These are phyloP conservation scores for Mormyrus hasselquistii DNA, from an alignment of 2,797 vertebrate species.

Conservation along the genomic window DNA sequence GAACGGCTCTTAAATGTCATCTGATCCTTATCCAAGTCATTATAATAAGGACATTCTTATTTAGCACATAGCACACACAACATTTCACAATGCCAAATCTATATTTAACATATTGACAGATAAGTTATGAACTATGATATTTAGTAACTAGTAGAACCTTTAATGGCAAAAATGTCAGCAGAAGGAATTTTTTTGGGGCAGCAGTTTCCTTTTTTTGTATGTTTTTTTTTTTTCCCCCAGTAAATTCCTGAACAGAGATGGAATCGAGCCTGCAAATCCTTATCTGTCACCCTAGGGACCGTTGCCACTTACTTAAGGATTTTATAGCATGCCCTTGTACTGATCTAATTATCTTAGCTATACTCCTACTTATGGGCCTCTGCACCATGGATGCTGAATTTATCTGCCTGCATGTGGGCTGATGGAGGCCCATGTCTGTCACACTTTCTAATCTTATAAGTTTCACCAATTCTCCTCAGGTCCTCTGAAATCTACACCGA, in stretches of 20 bases:
- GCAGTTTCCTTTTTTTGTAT: not conserved
- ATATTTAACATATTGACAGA: not conserved
- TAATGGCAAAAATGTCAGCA: not conserved
- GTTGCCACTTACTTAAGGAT: not conserved
- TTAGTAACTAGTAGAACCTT: not conserved
- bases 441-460: not conserved
- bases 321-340: not conserved
- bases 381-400: not conserved
- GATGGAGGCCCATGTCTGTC: not conserved
- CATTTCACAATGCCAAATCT: not conserved
- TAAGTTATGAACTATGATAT: not conserved
- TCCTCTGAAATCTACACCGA: not conserved
- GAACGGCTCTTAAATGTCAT: not conserved
- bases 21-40: not conserved
- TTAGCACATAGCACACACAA: not conserved
- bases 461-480: not conserved
- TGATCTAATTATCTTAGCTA: not conserved
- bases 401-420: not conserved
- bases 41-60: not conserved
- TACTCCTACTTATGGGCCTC: not conserved
- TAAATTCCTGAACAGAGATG: not conserved
- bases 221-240: not conserved
- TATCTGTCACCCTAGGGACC: not conserved
- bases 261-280: not conserved
- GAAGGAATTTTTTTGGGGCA: not conserved